A percentile compares a stretch with the other conserved stretches of the same genome.
Evolutionary conservation across 2,113 vertebrate species (phyloP).

Genomic region (Orycteropus afer): DNA sequence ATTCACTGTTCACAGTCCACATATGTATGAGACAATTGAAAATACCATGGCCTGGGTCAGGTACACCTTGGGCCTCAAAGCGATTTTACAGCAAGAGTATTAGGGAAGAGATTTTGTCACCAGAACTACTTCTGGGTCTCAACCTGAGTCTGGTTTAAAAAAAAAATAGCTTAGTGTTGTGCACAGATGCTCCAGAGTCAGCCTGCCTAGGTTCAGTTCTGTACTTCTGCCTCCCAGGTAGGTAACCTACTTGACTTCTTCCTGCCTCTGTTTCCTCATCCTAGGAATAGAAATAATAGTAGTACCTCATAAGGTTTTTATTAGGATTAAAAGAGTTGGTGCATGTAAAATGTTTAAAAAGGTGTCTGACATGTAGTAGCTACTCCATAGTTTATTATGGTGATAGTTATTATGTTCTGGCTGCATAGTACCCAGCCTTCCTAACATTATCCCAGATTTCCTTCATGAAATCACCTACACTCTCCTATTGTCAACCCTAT

Average conservation of each 20-base stretch:
- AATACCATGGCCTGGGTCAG: no score
- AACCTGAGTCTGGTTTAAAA: background rate
- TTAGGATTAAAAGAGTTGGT: no score
- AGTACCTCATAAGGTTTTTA: no score
- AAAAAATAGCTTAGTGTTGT: background rate
- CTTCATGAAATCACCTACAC: background rate
- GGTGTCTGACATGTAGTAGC: background rate
- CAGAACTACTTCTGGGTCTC: background rate
- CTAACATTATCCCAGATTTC: background rate
- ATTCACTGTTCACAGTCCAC: no score
- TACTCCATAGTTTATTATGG: background rate
- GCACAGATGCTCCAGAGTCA: background rate
- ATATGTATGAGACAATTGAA: no score
- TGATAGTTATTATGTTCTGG: background rate
- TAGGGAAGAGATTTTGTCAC: background rate
- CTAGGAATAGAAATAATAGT: no score
- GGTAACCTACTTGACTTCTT: background rate
- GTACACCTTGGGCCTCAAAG: no score
- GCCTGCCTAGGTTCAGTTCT: background rate
- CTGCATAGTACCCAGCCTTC: background rate
- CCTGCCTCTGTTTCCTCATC: no score
- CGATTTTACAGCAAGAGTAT: background rate
- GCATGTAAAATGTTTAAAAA: no score
- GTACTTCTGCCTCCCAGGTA: background rate
- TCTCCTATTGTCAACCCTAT: background rate